Conservation (phyloP, 92 coral and sea anemone species). For the Diadumene lineata region DNA sequence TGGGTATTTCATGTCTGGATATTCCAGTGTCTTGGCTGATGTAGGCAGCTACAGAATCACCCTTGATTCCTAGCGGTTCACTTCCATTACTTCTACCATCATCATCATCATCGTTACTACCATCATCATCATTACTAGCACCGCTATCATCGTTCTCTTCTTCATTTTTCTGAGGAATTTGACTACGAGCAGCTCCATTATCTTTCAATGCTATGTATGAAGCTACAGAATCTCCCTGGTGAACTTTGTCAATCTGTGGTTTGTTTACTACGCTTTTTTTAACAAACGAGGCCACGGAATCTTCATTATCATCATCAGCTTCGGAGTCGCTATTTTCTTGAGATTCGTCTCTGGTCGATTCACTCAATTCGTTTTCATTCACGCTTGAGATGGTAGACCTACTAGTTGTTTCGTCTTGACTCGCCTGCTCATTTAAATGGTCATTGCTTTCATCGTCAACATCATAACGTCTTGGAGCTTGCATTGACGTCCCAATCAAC, state of each 20-base stretch:
- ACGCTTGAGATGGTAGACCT: constrained; percentile 1
- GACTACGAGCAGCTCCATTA: constrained; percentile 2
- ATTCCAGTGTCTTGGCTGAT: background rate
- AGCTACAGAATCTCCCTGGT: constrained; percentile 1
- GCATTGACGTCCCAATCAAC: constrained; percentile 14
- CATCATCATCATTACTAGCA: background rate
- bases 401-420: background rate
- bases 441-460: background rate
- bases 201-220: constrained; percentile 10
- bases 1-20: background rate
- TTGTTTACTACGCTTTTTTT: background rate
- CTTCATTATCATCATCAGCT: background rate
- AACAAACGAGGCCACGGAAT: constrained; percentile 6
- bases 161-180: background rate
- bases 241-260: background rate
- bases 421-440: background rate
- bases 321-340: background rate
- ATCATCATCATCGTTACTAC: background rate
- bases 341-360: background rate
- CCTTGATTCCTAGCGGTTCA: background rate
- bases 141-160: background rate
- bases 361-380: background rate
- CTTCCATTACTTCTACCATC: background rate
- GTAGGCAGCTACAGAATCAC: constrained; percentile 28
- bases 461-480: constrained; percentile 12